Base-by-base conservation (phyloP, 2,888 invertebrate genomes). In the Netelia melanura region DNA sequence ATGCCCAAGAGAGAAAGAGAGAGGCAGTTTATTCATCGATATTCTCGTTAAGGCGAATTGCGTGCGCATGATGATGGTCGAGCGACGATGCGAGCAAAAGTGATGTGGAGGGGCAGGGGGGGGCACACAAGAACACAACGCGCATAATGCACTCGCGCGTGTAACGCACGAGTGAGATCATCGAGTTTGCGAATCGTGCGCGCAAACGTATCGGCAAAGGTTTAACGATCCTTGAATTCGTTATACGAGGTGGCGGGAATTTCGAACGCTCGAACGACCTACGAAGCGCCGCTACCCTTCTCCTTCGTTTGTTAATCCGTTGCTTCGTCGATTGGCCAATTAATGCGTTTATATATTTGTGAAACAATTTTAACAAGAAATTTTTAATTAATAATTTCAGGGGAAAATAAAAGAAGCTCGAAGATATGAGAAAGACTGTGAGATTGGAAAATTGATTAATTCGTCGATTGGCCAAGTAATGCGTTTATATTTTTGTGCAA, bases 41-140 rank as follows among this genome's bases (percentile, higher is more conserved):
- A 48, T 48, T 48, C 44, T 72, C 44, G 14, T 58, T 72, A 10
- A n/a, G 11, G 65, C 30, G 56, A 76, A 23, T 52, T 52, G 23
- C 21, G 25, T 8, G 9, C 5, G 48, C 10, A 44, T 9, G 43
- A 44, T 9, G 43, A 62, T 62, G 30, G 17, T 11, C 14, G 52
- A 11, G 75, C 75, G 64, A 21, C 65, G 75, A 76, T 76, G 75
- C 64, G 75, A 65, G 65, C 11, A 21, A 52, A 65, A 65, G 75
- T 64, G 54, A 76, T 65, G 64, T 38, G 30, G 30, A 5, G 3
- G 30, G 30, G 30, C 0, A 3, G 30, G 30, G 30, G 30, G 30
- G 30, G 5, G 3, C 3, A n/a, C 17, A 17, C 1, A 21, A 21
- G 30, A 30, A 30, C 30, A 38, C 52, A 52, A 54, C 14, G 10